Percentiles rank a stretch among this genome's conserved stretches.
phyloP scores from a whole-genome alignment of 2,888 invertebrate genomes.

The Adelognathus sp. region DNA sequence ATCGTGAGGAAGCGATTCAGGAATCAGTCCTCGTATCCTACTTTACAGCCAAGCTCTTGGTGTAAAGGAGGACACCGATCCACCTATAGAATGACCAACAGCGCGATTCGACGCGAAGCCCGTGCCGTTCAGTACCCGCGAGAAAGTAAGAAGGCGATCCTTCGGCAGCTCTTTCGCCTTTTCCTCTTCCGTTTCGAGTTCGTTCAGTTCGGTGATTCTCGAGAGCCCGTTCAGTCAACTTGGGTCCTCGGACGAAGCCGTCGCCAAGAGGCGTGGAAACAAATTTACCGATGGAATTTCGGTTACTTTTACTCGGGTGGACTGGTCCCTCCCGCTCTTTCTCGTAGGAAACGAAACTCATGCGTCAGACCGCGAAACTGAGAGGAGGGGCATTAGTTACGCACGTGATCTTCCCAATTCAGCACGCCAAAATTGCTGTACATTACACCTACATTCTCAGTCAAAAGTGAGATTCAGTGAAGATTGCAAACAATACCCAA shows the following conservation, averaged over 20 bases:
- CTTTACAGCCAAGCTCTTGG: conserved; percentile 45
- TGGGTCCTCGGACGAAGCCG: no score
- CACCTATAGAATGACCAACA: conserved; percentile 18
- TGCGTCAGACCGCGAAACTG: neutral
- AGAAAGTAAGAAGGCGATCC: conserved; percentile 59
- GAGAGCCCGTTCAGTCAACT: no score
- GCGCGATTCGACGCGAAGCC: conserved; percentile 65
- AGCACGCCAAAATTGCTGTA: neutral
- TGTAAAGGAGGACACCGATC: conserved; percentile 67
- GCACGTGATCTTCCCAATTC: neutral
- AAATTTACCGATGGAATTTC: conserved; percentile 34
- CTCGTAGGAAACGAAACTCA: neutral
- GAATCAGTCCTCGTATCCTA: conserved; percentile 55
- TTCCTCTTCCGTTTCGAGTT: conserved; percentile 12
- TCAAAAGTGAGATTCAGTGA: no score
- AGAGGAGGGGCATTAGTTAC: neutral
- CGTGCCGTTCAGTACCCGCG: conserved; percentile 68
- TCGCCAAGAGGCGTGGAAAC: no score
- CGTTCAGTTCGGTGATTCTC: conserved; percentile 2
- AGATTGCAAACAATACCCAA: no score
- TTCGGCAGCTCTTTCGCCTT: conserved; percentile 24
- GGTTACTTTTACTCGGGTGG: conserved; percentile 40
- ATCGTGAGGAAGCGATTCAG: conserved; percentile 30
- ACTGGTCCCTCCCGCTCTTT: neutral
- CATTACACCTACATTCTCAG: no score